These are phyloP conservation scores for Xenopus petersii DNA, from an alignment of 2,797 vertebrate genomes.

Conservation along the genomic window DNA sequence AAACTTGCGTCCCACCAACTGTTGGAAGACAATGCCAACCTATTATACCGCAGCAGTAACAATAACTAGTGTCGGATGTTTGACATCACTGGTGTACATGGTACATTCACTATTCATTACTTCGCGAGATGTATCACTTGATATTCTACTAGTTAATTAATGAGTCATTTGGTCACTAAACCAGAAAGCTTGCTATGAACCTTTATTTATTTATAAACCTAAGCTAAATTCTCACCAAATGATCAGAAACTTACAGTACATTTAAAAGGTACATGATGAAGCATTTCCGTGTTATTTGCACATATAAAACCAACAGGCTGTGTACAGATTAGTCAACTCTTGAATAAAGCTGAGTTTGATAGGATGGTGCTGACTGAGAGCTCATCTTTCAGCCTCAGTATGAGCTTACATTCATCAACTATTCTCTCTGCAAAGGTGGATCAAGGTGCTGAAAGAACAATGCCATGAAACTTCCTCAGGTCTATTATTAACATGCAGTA, in stretches of 20 bases:
- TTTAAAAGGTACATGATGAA: no score
- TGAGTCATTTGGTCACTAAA: constrained; percentile 2
- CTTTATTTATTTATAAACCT: background rate
- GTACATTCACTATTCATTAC: no score
- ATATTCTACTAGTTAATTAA: constrained; percentile 37
- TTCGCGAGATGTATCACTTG: constrained; percentile 4
- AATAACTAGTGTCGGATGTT: no score
- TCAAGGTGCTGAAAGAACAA: constrained; percentile 35
- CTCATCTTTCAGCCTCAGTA: background rate
- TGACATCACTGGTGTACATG: no score
- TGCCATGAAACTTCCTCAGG: background rate
- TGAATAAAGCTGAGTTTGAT: no score
- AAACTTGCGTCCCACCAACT: no score
- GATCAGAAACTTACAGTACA: no score
- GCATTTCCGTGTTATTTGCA: no score
- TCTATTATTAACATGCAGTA: background rate
- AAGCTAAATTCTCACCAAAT: background rate
- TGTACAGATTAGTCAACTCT: no score
- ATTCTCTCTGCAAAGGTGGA: background rate
- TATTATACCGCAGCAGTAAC: no score
- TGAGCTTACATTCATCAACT: background rate
- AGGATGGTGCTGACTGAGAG: background rate
- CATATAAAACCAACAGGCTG: no score
- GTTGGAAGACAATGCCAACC: no score
- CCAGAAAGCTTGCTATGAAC: background rate